Evolutionary conservation across 1,140 invertebrate genomes (phyloP).

Genomic region (Centruroides vittatus): DNA sequence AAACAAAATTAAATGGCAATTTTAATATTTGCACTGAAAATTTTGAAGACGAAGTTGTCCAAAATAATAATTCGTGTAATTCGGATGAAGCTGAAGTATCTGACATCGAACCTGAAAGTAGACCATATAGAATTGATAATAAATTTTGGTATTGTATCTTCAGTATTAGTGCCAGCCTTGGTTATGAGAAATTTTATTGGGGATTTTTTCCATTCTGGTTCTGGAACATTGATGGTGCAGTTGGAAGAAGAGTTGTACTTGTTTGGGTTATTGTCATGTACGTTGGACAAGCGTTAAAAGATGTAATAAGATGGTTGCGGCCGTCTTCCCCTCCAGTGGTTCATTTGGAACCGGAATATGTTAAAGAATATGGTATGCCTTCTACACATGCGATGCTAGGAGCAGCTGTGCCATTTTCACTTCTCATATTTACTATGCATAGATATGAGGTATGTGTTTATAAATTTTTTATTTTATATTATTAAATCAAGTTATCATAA

Average conservation of each 20-base stretch:
- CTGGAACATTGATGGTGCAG: conserved; percentile 77
- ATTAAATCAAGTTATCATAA: no score
- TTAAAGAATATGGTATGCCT: conserved; percentile 81
- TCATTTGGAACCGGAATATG: conserved; percentile 68
- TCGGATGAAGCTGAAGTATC: conserved; percentile 18
- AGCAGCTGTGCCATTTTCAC: conserved; percentile 66
- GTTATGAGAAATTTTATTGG: conserved; percentile 78
- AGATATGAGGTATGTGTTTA: conserved; percentile 52
- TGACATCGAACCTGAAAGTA: conserved; percentile 19
- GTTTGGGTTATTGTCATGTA: conserved; percentile 78
- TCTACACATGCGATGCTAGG: conserved; percentile 87
- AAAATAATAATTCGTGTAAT: conserved; percentile 6
- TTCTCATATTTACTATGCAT: conserved; percentile 59
- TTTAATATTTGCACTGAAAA: neutral
- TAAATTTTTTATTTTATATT: no score
- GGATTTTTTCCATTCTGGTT: conserved; percentile 79
- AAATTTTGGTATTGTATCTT: conserved; percentile 77
- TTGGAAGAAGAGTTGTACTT: conserved; percentile 58
- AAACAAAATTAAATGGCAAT: conserved; percentile 1
- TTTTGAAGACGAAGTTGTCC: neutral
- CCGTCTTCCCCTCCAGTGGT: conserved; percentile 65
- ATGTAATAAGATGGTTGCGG: conserved; percentile 68
- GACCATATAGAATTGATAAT: conserved; percentile 46
- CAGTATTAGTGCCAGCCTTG: conserved; percentile 60
- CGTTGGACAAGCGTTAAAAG: conserved; percentile 72